phyloP scores from a whole-genome alignment of 2,113 vertebrate species.

The Anthoscopus minutus region DNA sequence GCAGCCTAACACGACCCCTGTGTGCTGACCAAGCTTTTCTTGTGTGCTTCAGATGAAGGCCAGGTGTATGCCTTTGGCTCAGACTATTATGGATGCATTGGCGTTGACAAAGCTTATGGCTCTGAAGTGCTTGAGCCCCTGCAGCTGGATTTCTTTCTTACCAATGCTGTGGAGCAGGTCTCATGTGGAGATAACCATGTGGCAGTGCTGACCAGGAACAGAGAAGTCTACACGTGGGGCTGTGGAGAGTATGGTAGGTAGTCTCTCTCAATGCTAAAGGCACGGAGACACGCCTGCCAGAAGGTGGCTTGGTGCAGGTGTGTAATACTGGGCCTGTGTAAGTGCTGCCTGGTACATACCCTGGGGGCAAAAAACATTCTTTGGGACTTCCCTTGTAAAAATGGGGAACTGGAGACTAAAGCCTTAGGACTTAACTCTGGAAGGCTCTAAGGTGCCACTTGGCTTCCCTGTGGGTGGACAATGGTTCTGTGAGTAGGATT shows the following conservation, averaged over 20 bases:
- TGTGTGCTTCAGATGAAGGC: constrained; percentile 83
- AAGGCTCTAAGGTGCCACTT: background rate
- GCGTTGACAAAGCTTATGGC: constrained; percentile 78
- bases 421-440: background rate
- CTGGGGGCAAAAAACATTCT: background rate
- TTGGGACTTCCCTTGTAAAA: background rate
- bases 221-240: constrained; percentile 92
- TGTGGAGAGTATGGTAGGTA: constrained; percentile 91
- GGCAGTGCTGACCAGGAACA: constrained; percentile 84
- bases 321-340: background rate
- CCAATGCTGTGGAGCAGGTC: constrained; percentile 85
- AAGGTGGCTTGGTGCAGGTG: background rate
- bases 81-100: constrained; percentile 97
- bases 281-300: background rate
- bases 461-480: background rate
- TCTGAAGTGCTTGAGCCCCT: constrained; percentile 87
- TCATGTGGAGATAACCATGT: constrained; percentile 97
- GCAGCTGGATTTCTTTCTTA: constrained; percentile 88
- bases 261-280: background rate
- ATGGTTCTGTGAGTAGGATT: background rate
- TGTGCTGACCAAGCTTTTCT: background rate
- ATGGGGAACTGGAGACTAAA: background rate
- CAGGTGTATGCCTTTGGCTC: constrained; percentile 97
- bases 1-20: background rate
- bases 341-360: background rate